A percentile compares a stretch with the other conserved stretches of the same genome.
Conservation (phyloP, 2,797 vertebrate genomes). For the Danio jaintianensis region DNA sequence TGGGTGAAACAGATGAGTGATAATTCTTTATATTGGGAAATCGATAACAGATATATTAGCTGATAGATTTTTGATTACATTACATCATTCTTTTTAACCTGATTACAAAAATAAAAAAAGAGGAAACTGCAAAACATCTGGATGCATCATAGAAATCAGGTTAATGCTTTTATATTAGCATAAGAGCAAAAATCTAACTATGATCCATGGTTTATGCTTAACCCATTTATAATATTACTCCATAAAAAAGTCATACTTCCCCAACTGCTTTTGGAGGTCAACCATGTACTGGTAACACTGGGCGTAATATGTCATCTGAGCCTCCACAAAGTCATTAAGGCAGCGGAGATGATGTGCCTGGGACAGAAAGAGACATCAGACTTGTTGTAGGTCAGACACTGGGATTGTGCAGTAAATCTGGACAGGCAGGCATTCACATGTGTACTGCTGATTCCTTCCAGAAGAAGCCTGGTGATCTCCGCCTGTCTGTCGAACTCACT, state of each 20-base stretch:
- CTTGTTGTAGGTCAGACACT: neutral
- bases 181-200: too few relatives aligned
- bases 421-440: slow-evolving; percentile 80
- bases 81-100: too few relatives aligned
- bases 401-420: neutral
- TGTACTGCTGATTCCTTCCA: slow-evolving; percentile 97
- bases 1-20: too few relatives aligned
- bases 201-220: too few relatives aligned
- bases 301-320: slow-evolving; percentile 96
- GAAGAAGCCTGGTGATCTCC: slow-evolving; percentile 94
- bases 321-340: slow-evolving; percentile 96
- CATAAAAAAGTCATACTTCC: slow-evolving; percentile 85
- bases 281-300: slow-evolving; percentile 99
- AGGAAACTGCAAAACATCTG: too few relatives aligned
- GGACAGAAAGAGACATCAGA: neutral
- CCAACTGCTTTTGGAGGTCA: slow-evolving; percentile 97
- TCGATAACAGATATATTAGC: too few relatives aligned
- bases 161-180: too few relatives aligned
- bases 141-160: too few relatives aligned
- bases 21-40: too few relatives aligned
- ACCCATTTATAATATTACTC: too few relatives aligned
- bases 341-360: slow-evolving; percentile 98
- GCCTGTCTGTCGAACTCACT: slow-evolving; percentile 98
- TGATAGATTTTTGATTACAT: too few relatives aligned
- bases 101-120: too few relatives aligned